Percentiles rank a stretch among this genome's conserved stretches.
Conservation (phyloP, 2,888 invertebrate genomes). For the Drymonia ruficornis region DNA sequence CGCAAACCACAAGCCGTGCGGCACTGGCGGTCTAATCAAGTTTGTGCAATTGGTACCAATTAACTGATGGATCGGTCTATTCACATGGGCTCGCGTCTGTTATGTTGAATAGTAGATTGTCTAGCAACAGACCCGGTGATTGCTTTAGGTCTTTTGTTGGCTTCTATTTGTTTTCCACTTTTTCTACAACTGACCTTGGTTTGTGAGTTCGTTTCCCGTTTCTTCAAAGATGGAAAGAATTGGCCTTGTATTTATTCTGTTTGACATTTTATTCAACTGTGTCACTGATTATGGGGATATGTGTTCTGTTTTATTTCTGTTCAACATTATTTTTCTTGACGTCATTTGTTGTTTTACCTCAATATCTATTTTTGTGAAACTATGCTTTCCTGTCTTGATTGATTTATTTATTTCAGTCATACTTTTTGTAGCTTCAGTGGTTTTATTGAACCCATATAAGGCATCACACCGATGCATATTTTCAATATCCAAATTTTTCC, state of each 20-base stretch:
- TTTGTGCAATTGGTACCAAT: slow-evolving; percentile 56
- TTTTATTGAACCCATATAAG: too few species aligned
- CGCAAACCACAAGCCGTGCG: slow-evolving; percentile 30
- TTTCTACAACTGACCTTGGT: neutral
- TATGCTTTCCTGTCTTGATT: neutral
- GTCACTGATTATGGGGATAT: neutral
- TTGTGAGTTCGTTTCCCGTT: neutral
- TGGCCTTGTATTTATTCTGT: neutral
- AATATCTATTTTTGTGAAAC: neutral
- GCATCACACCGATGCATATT: too few species aligned
- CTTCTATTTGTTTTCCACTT: neutral
- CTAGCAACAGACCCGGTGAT: slow-evolving; percentile 22
- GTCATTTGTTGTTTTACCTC: neutral
- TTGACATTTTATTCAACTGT: neutral
- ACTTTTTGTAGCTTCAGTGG: too few species aligned
- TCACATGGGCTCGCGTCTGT: slow-evolving; percentile 16
- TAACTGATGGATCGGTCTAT: slow-evolving; percentile 27
- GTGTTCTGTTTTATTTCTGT: neutral
- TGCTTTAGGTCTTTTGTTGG: slow-evolving; percentile 16
- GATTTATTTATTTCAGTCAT: too few species aligned
- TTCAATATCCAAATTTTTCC: too few species aligned
- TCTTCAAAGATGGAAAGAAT: neutral
- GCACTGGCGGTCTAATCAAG: slow-evolving; percentile 38
- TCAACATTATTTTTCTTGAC: neutral
- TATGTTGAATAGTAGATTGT: slow-evolving; percentile 20